These are phyloP conservation scores for Rhegmatorhina hoffmannsi DNA, from an alignment of 2,113 vertebrate species.

Conservation along the genomic window DNA sequence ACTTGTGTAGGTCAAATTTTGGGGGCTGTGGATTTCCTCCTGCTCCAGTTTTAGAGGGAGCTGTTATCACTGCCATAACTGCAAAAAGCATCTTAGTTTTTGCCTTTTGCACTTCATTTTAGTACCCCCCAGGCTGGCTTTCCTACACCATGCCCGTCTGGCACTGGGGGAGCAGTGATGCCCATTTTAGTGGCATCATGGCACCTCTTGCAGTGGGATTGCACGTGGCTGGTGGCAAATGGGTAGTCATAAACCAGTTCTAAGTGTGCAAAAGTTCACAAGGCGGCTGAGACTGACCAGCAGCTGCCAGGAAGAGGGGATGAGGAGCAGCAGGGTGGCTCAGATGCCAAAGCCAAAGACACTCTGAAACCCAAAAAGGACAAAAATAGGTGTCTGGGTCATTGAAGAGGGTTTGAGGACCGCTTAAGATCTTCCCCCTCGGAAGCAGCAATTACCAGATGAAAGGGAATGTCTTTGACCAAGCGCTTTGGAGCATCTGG, in stretches of 20 bases:
- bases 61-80: not conserved
- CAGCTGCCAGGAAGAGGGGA: not conserved
- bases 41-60: not conserved
- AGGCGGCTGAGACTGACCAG: not conserved
- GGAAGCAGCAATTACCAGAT: constrained; percentile 29
- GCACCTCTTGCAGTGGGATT: not conserved
- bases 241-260: not conserved
- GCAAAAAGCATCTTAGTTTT: not conserved
- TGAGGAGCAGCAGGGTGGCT: not conserved
- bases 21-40: not conserved
- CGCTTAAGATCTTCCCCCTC: not conserved
- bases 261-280: not conserved
- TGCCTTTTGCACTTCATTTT: not conserved
- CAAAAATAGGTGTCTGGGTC: not conserved
- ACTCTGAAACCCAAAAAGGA: not conserved
- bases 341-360: not conserved
- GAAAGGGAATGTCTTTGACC: constrained; percentile 1
- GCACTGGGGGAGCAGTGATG: not conserved
- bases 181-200: not conserved
- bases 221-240: rapidly evolving
- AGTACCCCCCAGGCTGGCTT: rapidly evolving
- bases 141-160: rapidly evolving
- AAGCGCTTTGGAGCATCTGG: not conserved
- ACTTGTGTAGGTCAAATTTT: not conserved
- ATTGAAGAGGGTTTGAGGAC: not conserved